Base-by-base conservation (phyloP, 2,888 invertebrate species). In the Phaedon cochleariae region DNA sequence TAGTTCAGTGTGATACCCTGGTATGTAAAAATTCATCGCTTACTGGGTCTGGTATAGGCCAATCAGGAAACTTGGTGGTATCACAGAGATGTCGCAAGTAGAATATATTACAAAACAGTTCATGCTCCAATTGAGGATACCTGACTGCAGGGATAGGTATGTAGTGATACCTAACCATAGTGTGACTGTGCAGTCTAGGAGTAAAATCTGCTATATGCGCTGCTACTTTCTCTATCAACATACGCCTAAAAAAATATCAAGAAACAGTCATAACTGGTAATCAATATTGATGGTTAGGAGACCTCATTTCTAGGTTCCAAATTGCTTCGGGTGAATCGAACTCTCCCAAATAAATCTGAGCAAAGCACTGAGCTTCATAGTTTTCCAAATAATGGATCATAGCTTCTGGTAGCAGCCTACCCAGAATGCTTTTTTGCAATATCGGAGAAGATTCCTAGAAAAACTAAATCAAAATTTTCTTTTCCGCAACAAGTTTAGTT, bases 271-370 rank as follows among this genome's bases (percentile, higher is more conserved):
- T n/a, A n/a, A n/a, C n/a, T n/a, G n/a, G n/a, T n/a, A n/a, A n/a
- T n/a, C n/a, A n/a, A n/a, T n/a, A n/a, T n/a, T n/a, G n/a, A n/a
- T n/a, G n/a, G n/a, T n/a, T n/a, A n/a, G n/a, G n/a, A n/a, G n/a
- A 90, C 92, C 94, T 90, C 98, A 99, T 99, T 85, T 97, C 97
- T 0, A 92, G 90, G 82, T 95, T 98, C 99, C 99, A 99, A 72
- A 99, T 99, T 0, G 97, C 98, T 85, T 99, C 99, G 0, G 99
- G 99, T 6, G 98, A 99, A 84, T 99, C 98, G 86, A 95, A 99
- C 85, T 99, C 99, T 0, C 98, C 98, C 17, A 98, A 87, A 84
- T 94, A 96, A 77, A 96, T 97, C 85, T 99, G 96, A 0, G 99
- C 97, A 84, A 99, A 99, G 82, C 97, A 97, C 70, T 98, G 98